These are phyloP conservation scores for Meta bourneti DNA, from an alignment of 2,888 invertebrate genomes.

Conservation along the genomic window DNA sequence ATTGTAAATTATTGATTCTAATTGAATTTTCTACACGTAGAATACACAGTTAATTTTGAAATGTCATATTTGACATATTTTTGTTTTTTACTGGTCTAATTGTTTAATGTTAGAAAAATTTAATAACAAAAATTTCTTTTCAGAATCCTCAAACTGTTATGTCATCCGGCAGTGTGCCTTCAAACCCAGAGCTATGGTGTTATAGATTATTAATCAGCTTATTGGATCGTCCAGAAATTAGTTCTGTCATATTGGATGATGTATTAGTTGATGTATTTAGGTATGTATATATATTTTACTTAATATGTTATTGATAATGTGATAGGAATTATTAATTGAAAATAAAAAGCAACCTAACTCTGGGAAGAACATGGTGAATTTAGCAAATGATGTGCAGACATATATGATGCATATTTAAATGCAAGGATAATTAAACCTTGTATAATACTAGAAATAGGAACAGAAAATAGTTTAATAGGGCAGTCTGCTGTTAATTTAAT, in stretches of 20 bases:
- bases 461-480: no score
- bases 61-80: not conserved
- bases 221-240: slow-evolving; percentile 92
- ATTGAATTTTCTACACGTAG: not conserved
- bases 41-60: not conserved
- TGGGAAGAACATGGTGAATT: no score
- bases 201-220: slow-evolving; percentile 91
- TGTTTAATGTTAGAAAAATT: no score
- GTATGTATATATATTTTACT: slow-evolving; percentile 28
- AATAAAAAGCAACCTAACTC: no score
- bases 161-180: slow-evolving; percentile 74
- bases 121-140: slow-evolving; percentile 3
- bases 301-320: not conserved
- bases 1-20: not conserved
- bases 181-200: slow-evolving; percentile 80
- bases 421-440: no score
- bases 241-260: slow-evolving; percentile 88
- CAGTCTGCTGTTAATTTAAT: no score
- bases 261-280: slow-evolving; percentile 89
- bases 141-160: slow-evolving; percentile 75
- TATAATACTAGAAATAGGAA: no score
- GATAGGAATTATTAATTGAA: no score
- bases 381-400: no score
- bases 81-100: not conserved
- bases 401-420: no score